phyloP scores from a whole-genome alignment of 2,113 vertebrate species.

The Nothoprocta perdicaria region DNA sequence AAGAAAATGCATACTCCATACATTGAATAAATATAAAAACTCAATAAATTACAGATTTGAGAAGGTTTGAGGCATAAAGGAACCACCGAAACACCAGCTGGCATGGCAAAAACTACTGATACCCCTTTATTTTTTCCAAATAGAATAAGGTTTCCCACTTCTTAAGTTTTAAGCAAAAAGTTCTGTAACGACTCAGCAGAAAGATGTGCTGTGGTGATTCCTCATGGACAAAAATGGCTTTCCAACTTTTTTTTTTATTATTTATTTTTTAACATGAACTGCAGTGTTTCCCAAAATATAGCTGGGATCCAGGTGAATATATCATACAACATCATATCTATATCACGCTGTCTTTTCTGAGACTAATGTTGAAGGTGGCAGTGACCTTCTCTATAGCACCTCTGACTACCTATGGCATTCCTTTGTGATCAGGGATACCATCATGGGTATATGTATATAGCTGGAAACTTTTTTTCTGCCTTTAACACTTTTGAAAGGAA shows the following conservation, averaged over 20 bases:
- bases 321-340: background rate
- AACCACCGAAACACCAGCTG: background rate
- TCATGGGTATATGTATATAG: background rate
- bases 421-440: background rate
- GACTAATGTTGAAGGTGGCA: background rate
- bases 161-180: background rate
- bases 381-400: background rate
- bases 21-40: too few relatives aligned
- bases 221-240: background rate
- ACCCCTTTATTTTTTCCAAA: background rate
- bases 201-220: background rate
- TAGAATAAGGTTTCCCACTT: background rate
- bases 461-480: background rate
- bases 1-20: background rate
- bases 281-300: background rate
- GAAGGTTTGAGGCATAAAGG: background rate
- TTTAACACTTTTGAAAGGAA: background rate
- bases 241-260: too few relatives aligned
- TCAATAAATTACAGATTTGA: background rate
- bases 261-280: background rate
- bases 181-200: background rate
- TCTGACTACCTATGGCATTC: background rate
- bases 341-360: too few relatives aligned
- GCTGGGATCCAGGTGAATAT: background rate
- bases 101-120: background rate